These are phyloP conservation scores for Celastrina argiolus DNA, from an alignment of 2,888 invertebrate species.

Conservation along the genomic window DNA sequence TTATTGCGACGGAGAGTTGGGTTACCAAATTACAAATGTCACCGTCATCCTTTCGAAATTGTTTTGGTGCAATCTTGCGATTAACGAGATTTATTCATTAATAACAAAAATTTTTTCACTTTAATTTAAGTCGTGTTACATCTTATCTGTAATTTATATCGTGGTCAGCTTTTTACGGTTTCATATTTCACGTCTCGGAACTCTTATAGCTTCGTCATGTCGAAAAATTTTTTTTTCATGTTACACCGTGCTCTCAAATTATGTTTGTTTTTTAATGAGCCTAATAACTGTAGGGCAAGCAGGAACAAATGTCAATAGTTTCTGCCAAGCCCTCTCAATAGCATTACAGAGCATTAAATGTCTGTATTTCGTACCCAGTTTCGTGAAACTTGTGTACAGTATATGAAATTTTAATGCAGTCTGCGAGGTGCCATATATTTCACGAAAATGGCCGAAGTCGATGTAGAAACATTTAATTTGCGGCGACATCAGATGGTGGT, in stretches of 20 bases:
- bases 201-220: too few relatives aligned
- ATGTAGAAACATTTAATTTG: slow-evolving; percentile 13
- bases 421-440: neutral
- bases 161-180: neutral
- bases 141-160: neutral
- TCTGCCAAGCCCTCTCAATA: too few relatives aligned
- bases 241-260: too few relatives aligned
- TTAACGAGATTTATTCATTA: neutral
- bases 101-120: slow-evolving; percentile 5
- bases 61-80: slow-evolving; percentile 4
- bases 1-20: slow-evolving; percentile 10
- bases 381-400: neutral
- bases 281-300: too few relatives aligned
- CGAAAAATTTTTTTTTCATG: too few relatives aligned
- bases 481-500: slow-evolving; percentile 19
- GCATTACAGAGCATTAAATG: too few relatives aligned
- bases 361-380: neutral
- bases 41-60: neutral
- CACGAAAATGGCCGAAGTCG: neutral
- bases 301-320: too few relatives aligned
- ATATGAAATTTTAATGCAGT: neutral
- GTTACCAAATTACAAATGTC: slow-evolving; percentile 16
- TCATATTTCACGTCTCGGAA: too few relatives aligned
- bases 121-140: neutral
- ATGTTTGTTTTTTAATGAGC: too few relatives aligned